A percentile compares a stretch with the other conserved stretches of the same genome.
These are phyloP conservation scores for Progne subis DNA, from an alignment of 2,113 vertebrate genomes.

Conservation along the genomic window DNA sequence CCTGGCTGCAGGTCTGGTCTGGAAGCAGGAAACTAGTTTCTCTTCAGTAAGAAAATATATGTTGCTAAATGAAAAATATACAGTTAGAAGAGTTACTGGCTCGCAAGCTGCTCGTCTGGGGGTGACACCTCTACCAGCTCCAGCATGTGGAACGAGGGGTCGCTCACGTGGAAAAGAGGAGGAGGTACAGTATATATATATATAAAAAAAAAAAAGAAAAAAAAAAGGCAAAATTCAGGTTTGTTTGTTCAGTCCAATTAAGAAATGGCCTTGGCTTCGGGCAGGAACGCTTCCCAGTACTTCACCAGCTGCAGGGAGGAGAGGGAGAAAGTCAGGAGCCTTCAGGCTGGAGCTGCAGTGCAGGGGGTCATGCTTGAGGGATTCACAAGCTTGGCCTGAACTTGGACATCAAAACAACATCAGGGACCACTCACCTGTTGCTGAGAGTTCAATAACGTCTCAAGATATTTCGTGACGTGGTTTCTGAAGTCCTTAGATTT, in stretches of 20 bases:
- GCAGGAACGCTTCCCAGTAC: constrained; percentile 97
- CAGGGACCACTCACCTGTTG: constrained; percentile 84
- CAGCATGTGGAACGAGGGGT: constrained; percentile 4
- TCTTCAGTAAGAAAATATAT: constrained; percentile 93
- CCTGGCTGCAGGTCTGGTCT: constrained; percentile 59
- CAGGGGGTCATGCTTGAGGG: neutral
- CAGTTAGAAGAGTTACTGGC: constrained; percentile 78
- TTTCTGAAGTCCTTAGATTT: constrained; percentile 92
- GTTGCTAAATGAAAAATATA: constrained; percentile 88
- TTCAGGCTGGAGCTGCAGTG: fast-evolving
- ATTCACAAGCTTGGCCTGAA: neutral
- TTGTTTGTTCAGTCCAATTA: constrained; percentile 71
- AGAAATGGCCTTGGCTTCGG: constrained; percentile 97
- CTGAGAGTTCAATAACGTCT: constrained; percentile 88
- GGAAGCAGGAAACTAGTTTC: constrained; percentile 77
- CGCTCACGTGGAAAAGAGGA: constrained; percentile 72
- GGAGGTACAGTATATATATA: constrained; percentile 82
- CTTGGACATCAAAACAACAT: neutral
- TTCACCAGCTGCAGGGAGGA: constrained; percentile 86
- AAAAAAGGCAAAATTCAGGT: constrained; percentile 77
- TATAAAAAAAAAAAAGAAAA: neutral
- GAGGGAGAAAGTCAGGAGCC: neutral
- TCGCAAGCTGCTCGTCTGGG: constrained; percentile 9
- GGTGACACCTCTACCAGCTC: constrained; percentile 52
- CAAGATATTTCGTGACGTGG: constrained; percentile 90